These are phyloP conservation scores for Cacatua alba DNA, from an alignment of 2,113 vertebrate species.

Conservation along the genomic window DNA sequence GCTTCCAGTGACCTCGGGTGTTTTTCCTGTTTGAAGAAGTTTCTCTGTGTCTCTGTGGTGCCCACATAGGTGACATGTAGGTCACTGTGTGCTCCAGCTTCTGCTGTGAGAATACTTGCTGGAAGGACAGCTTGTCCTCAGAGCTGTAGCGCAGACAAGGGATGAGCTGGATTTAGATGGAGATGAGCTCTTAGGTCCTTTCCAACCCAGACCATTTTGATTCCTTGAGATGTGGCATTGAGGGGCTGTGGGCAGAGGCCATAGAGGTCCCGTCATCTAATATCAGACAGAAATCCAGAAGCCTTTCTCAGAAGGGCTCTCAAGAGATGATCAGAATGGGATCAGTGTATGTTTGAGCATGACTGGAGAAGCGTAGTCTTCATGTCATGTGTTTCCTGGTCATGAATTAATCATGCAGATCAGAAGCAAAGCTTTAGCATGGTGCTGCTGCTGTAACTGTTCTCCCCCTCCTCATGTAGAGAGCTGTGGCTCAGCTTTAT, in stretches of 20 bases:
- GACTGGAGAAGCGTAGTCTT: background rate
- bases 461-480: background rate
- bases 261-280: accelerated
- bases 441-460: accelerated
- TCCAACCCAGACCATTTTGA: background rate
- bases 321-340: background rate
- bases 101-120: background rate
- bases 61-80: background rate
- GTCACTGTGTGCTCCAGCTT: background rate
- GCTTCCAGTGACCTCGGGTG: background rate
- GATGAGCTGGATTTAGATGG: background rate
- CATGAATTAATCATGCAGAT: background rate
- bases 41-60: background rate
- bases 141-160: background rate
- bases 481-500: background rate
- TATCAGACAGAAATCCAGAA: background rate
- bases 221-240: background rate
- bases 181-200: background rate
- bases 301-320: background rate
- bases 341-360: background rate
- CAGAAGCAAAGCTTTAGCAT: background rate
- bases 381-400: background rate
- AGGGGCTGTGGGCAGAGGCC: background rate
- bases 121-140: background rate
- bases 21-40: background rate